Percentiles rank a stretch among this genome's conserved stretches.
Conservation (phyloP, 2,888 invertebrate genomes). For the Ochropacha duplaris region DNA sequence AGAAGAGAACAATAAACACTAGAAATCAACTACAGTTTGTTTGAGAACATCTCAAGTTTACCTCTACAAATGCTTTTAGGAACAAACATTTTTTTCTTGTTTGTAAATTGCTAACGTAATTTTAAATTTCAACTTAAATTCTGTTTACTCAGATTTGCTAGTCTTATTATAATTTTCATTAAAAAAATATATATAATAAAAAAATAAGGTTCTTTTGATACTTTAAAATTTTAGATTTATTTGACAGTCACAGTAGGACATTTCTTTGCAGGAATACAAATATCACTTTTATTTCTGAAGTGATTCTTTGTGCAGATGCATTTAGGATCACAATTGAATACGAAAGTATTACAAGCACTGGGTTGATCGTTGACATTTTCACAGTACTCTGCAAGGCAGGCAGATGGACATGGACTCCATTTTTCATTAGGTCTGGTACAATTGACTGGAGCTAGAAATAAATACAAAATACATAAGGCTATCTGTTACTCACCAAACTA, state of each 20-base stretch:
- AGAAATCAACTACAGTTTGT: slow-evolving; percentile 1
- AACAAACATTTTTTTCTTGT: neutral
- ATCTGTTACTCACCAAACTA: too few species aligned
- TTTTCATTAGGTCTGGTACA: slow-evolving; percentile 47
- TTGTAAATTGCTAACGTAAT: neutral
- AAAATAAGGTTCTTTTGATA: neutral
- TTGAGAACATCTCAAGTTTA: slow-evolving; percentile 6
- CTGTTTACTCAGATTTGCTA: neutral
- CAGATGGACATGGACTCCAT: slow-evolving; percentile 41
- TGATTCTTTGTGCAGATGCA: slow-evolving; percentile 40
- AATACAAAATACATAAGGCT: neutral
- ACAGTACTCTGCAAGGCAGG: slow-evolving; percentile 42
- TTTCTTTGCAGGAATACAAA: slow-evolving; percentile 31
- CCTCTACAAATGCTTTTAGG: neutral
- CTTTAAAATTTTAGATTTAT: neutral
- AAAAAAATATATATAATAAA: too few species aligned
- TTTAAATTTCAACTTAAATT: neutral
- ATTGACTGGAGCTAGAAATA: slow-evolving; percentile 35
- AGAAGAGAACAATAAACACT: slow-evolving; percentile 1
- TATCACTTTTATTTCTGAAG: slow-evolving; percentile 35
- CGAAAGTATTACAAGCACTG: slow-evolving; percentile 35
- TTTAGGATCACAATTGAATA: slow-evolving; percentile 44
- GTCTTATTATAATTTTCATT: too few species aligned
- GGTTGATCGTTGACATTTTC: slow-evolving; percentile 29
- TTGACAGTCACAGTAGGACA: neutral